Base-by-base conservation (phyloP, 2,888 invertebrate genomes). In the Lochmaea capreae region DNA sequence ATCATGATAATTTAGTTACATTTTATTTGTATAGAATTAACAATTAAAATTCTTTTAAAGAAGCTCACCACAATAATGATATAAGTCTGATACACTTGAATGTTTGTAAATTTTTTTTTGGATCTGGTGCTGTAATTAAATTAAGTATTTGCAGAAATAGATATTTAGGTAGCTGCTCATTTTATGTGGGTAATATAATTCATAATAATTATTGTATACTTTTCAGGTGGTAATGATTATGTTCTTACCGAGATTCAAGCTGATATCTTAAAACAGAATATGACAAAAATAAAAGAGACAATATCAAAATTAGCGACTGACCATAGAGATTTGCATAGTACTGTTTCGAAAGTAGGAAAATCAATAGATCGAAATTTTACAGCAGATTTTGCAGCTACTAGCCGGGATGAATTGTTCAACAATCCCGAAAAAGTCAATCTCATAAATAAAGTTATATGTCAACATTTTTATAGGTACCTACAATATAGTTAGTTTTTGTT, bases 361-460 rank as follows among this genome's bases (percentile, higher is more conserved):
- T 94, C 96, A 0, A 96, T 99, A 81, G 99, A 99, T 86, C 92
- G 97, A 82, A 97, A 97, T 88, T 98, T 98, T 84, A 94, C 95
- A 54, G 92, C 95, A 0, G 97, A 98, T 86, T 97, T 97, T 88
- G 93, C 94, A 0, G 93, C 95, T 1, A 96, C 97, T 0, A 94
- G 95, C 74, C 92, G 95, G 54, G 90, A 91, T 63, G 94, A 94
- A 79, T 91, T 95, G 0, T 95, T 97, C 86, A 91, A 92, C 76
- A 91, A 91, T 2, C 89, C 92, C 0, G 91, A 92, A 65, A 93
- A 93, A 83, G 88, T 91, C 65, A 89, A 91, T 82, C 87, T 94
- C 18, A 87, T 96, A n/a, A 95, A 95, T 86, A 93, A 94, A 88
- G 96, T 97, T 22, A 95, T 98, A 77, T 96, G 96, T 81, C 97